phyloP scores from a whole-genome alignment of 2,113 vertebrate genomes.

The Percopsis transmontana region DNA sequence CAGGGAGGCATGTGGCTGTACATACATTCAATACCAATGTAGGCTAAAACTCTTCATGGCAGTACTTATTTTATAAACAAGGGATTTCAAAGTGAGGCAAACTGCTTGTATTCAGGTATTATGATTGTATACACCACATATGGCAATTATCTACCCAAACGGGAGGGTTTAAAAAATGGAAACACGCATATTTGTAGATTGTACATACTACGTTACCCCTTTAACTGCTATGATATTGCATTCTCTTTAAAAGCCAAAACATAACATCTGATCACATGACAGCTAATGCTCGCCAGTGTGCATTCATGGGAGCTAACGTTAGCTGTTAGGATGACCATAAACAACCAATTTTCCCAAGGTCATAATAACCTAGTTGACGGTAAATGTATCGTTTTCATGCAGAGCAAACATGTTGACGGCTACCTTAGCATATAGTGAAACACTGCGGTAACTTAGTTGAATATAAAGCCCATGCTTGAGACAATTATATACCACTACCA shows the following conservation, averaged over 20 bases:
- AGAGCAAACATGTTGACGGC: background rate
- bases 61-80: too few relatives aligned
- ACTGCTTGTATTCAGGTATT: too few relatives aligned
- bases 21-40: too few relatives aligned
- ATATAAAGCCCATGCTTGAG: background rate
- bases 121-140: background rate
- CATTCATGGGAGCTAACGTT: slow-evolving; percentile 29
- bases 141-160: background rate
- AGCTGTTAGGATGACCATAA: slow-evolving; percentile 64
- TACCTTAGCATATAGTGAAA: background rate
- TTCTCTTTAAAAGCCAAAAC: too few relatives aligned
- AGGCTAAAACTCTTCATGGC: too few relatives aligned
- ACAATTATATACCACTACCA: slow-evolving; percentile 1
- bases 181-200: too few relatives aligned
- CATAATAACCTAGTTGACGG: slow-evolving; percentile 39
- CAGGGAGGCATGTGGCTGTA: too few relatives aligned
- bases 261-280: background rate
- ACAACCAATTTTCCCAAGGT: slow-evolving; percentile 67
- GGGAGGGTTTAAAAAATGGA: too few relatives aligned
- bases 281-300: slow-evolving; percentile 43
- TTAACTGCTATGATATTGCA: too few relatives aligned
- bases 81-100: too few relatives aligned
- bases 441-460: background rate
- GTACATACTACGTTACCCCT: too few relatives aligned
- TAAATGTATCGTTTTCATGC: background rate